These are phyloP conservation scores for Euspilapteryx auroguttella DNA, from an alignment of 2,888 invertebrate genomes.

Conservation along the genomic window DNA sequence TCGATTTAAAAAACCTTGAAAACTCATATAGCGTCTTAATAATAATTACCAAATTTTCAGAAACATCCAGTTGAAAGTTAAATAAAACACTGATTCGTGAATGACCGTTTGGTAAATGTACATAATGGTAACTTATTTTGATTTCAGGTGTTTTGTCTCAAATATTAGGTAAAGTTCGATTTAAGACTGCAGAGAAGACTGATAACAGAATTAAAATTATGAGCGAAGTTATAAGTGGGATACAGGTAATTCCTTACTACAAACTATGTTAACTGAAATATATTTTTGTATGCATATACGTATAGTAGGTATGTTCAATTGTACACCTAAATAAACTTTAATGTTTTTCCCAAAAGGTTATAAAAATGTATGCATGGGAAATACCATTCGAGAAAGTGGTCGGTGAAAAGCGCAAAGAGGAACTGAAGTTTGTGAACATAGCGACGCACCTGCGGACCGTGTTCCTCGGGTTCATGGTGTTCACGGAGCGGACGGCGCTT, in stretches of 20 bases:
- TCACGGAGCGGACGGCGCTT: slow-evolving; percentile 78
- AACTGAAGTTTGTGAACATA: slow-evolving; percentile 56
- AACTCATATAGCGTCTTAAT: too few relatives aligned
- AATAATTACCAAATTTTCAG: too few relatives aligned
- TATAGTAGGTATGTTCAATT: too few relatives aligned
- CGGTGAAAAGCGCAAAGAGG: slow-evolving; percentile 66
- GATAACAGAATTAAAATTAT: slow-evolving; percentile 88
- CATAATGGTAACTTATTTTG: too few relatives aligned
- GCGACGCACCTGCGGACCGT: slow-evolving; percentile 67
- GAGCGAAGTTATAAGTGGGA: slow-evolving; percentile 92
- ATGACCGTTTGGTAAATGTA: too few relatives aligned
- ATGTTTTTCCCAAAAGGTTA: slow-evolving; percentile 63
- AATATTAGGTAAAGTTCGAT: slow-evolving; percentile 62
- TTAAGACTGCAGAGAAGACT: slow-evolving; percentile 78
- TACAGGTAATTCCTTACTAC: slow-evolving; percentile 69
- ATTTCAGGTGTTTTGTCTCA: slow-evolving; percentile 55
- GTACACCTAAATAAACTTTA: too few relatives aligned
- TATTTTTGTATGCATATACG: too few relatives aligned
- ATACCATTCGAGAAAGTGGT: slow-evolving; percentile 83
- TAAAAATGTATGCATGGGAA: slow-evolving; percentile 98
- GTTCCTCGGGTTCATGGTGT: slow-evolving; percentile 76
- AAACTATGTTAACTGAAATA: too few relatives aligned
- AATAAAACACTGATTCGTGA: too few relatives aligned
- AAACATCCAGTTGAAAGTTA: too few relatives aligned
- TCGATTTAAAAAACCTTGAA: too few relatives aligned